A percentile compares a stretch with the other conserved stretches of the same genome.
Evolutionary conservation across 2,797 vertebrate genomes (phyloP).

Genomic region (Protonibea diacanthus): DNA sequence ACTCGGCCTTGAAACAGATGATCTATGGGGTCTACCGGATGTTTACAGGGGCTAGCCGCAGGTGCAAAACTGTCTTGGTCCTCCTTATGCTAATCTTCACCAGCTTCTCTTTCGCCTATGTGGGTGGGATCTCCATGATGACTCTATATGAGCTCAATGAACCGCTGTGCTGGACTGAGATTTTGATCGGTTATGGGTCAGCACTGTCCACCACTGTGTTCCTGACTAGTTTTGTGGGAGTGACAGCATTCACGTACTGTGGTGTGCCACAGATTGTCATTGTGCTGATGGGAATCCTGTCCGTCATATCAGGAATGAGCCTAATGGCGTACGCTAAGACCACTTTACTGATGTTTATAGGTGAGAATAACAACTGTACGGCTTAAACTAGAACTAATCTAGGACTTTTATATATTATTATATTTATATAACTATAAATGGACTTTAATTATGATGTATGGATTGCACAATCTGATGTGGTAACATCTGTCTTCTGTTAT

Average conservation of each 20-base stretch:
- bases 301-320: constrained; percentile 85
- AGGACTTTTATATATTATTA: too few species aligned
- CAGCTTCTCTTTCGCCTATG: constrained; percentile 83
- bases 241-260: constrained; percentile 88
- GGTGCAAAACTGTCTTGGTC: constrained; percentile 78
- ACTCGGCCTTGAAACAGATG: constrained; percentile 81
- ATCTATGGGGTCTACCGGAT: constrained; percentile 86
- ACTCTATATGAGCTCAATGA: constrained; percentile 92
- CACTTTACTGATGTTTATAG: constrained; percentile 92
- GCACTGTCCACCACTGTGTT: constrained; percentile 88
- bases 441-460: background rate
- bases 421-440: too few species aligned
- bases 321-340: constrained; percentile 90
- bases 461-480: background rate
- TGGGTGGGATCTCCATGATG: constrained; percentile 85
- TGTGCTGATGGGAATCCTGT: constrained; percentile 90
- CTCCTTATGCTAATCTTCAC: constrained; percentile 88
- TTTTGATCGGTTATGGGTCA: constrained; percentile 94
- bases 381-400: background rate
- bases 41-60: constrained; percentile 82
- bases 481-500: constrained; percentile 7
- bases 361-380: constrained; percentile 80
- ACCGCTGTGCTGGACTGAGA: constrained; percentile 95
- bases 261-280: constrained; percentile 87
- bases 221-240: constrained; percentile 90